Evolutionary conservation across 2,797 vertebrate species (phyloP).

Genomic region (Lacerta viridis): DNA sequence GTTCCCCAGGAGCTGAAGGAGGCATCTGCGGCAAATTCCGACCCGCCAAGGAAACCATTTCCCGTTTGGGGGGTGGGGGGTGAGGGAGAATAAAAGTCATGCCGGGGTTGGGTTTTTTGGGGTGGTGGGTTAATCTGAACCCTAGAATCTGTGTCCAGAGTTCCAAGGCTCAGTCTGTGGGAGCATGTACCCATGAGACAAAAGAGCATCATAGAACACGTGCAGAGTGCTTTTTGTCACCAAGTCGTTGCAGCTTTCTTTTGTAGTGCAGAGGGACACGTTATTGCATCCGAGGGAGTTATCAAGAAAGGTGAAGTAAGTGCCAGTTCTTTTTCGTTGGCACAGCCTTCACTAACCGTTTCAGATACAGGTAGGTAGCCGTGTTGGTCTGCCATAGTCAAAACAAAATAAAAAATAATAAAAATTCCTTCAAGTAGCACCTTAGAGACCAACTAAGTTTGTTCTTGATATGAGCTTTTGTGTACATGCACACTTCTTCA

Average conservation of each 20-base stretch:
- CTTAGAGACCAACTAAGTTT: too few relatives aligned
- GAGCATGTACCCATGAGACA: fast-evolving
- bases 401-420: too few relatives aligned
- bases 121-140: neutral
- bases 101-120: neutral
- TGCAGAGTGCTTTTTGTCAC: neutral
- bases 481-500: too few relatives aligned
- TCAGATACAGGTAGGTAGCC: too few relatives aligned
- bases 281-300: neutral
- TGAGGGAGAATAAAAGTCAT: neutral
- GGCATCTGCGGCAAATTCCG: neutral
- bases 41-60: neutral
- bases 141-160: too few relatives aligned
- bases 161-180: too few relatives aligned
- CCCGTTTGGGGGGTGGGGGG: neutral
- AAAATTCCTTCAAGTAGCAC: too few relatives aligned
- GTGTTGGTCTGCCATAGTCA: too few relatives aligned
- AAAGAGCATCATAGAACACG: neutral
- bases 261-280: neutral
- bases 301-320: neutral
- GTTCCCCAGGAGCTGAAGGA: neutral
- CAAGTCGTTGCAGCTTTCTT: too few relatives aligned
- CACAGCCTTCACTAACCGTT: too few relatives aligned
- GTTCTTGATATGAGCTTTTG: too few relatives aligned
- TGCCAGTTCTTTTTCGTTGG: neutral